These are phyloP conservation scores for Drosophila yakuba DNA, from an alignment of 1,140 invertebrate genomes.

Conservation along the genomic window DNA sequence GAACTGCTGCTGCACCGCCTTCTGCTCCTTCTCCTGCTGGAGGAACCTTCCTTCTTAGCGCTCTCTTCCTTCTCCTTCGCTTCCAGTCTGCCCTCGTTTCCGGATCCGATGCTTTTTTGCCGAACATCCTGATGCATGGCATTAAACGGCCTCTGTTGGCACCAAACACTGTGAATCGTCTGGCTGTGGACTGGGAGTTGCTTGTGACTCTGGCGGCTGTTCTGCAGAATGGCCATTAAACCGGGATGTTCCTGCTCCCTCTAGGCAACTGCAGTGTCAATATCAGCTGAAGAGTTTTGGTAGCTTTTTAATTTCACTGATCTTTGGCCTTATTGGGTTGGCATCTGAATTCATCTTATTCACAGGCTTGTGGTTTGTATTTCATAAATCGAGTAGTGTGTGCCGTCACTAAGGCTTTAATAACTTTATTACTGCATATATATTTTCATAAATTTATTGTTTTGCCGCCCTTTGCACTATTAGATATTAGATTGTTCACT, in stretches of 20 bases:
- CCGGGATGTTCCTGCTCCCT: background rate
- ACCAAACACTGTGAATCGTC: conserved; percentile 25
- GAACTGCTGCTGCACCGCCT: conserved; percentile 51
- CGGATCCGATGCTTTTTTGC: conserved; percentile 36
- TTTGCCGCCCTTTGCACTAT: background rate
- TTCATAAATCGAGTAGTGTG: too few relatives aligned
- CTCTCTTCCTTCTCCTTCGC: conserved; percentile 30
- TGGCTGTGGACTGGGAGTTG: conserved; percentile 13
- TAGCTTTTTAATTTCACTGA: background rate
- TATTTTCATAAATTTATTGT: background rate
- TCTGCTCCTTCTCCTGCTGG: conserved; percentile 14
- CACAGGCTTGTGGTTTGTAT: background rate
- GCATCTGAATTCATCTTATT: background rate
- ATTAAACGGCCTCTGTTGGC: conserved; percentile 41
- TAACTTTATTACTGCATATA: too few relatives aligned
- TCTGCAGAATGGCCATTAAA: conserved; percentile 52
- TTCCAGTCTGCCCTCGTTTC: conserved; percentile 55
- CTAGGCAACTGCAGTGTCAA: background rate
- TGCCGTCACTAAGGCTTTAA: background rate
- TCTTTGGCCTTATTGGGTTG: background rate
- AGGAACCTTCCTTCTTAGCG: background rate
- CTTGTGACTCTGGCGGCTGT: conserved; percentile 16
- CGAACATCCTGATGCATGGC: conserved; percentile 79
- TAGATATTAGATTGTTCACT: background rate
- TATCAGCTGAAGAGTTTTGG: conserved; percentile 8